A percentile compares a stretch with the other conserved stretches of the same genome.
These are phyloP conservation scores for Cephus pulcher DNA, from an alignment of 2,888 invertebrate species.

Conservation along the genomic window DNA sequence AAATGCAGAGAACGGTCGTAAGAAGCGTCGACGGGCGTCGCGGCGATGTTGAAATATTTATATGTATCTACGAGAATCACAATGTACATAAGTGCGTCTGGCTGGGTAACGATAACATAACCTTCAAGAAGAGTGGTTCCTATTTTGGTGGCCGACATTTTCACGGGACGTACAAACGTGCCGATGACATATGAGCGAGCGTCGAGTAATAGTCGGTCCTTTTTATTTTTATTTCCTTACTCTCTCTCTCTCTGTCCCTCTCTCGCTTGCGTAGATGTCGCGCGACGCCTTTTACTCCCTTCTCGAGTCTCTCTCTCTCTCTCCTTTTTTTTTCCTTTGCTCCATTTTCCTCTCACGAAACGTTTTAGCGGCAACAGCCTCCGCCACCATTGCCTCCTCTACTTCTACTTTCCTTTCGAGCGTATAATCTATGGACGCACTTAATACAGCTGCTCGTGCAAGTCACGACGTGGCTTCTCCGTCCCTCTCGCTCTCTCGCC, in stretches of 20 bases:
- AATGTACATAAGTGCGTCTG: not conserved
- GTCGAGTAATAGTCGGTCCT: conserved; percentile 33
- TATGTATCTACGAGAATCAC: not conserved
- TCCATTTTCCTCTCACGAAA: conserved; percentile 22
- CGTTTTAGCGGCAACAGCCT: conserved; percentile 50
- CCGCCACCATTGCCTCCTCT: conserved; percentile 19
- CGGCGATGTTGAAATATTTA: not conserved
- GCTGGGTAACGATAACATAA: not conserved
- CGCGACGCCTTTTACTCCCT: not conserved
- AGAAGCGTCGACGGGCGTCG: not conserved
- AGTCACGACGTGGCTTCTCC: conserved; percentile 34
- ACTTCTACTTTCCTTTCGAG: conserved; percentile 35
- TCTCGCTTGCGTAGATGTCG: not conserved
- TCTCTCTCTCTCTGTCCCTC: too few species aligned
- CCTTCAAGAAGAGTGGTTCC: not conserved
- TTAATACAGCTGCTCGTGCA: conserved; percentile 62
- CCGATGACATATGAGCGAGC: conserved; percentile 52
- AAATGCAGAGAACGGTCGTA: not conserved
- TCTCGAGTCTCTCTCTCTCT: not conserved
- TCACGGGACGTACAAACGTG: conserved; percentile 8
- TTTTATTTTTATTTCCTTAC: not conserved
- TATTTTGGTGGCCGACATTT: not conserved
- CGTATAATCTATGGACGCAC: conserved; percentile 64
- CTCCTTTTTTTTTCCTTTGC: conserved; percentile 39
- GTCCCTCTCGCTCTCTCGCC: conserved; percentile 34